A percentile compares a stretch with the other conserved stretches of the same genome.
phyloP scores from a whole-genome alignment of 1,140 invertebrate species.

The Sycobia sp. region DNA sequence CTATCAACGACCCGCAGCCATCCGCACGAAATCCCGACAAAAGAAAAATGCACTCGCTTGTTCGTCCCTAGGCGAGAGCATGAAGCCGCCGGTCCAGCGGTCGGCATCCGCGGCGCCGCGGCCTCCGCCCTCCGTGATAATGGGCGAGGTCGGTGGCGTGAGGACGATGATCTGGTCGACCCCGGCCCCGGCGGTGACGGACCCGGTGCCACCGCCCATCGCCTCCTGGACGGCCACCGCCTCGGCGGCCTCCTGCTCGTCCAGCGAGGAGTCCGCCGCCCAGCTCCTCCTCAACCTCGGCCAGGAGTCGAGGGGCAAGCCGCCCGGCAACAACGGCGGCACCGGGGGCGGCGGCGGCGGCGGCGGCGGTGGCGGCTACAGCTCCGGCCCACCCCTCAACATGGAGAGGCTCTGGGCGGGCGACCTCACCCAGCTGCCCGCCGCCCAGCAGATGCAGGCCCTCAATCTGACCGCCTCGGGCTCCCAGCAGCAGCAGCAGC shows the following conservation, averaged over 20 bases:
- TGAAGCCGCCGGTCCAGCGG: conserved; percentile 66
- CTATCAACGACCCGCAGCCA: not conserved
- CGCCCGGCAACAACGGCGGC: conserved; percentile 41
- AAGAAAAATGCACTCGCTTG: too few species aligned
- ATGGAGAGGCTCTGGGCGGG: conserved; percentile 91
- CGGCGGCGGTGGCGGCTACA: conserved; percentile 51
- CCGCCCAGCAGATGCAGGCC: conserved; percentile 81
- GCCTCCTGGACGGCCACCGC: conserved; percentile 61
- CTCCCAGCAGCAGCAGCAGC: conserved; percentile 38
- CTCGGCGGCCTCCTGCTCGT: conserved; percentile 58
- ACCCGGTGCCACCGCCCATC: conserved; percentile 55
- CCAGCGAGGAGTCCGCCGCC: conserved; percentile 78
- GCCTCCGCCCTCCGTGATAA: conserved; percentile 84
- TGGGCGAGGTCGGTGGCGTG: conserved; percentile 89
- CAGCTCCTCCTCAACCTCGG: conserved; percentile 82
- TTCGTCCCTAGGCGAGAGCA: conserved; percentile 49
- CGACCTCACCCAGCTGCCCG: conserved; percentile 79
- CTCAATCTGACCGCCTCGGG: conserved; percentile 76
- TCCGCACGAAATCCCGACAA: too few species aligned
- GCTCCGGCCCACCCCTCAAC: conserved; percentile 72
- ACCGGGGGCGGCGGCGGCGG: conserved; percentile 59
- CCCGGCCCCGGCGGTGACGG: conserved; percentile 66
- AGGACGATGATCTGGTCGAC: conserved; percentile 90
- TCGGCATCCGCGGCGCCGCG: conserved; percentile 66
- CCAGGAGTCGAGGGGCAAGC: conserved; percentile 66